Base-by-base conservation (phyloP, 2,888 invertebrate species). In the Coecobrya sp. region DNA sequence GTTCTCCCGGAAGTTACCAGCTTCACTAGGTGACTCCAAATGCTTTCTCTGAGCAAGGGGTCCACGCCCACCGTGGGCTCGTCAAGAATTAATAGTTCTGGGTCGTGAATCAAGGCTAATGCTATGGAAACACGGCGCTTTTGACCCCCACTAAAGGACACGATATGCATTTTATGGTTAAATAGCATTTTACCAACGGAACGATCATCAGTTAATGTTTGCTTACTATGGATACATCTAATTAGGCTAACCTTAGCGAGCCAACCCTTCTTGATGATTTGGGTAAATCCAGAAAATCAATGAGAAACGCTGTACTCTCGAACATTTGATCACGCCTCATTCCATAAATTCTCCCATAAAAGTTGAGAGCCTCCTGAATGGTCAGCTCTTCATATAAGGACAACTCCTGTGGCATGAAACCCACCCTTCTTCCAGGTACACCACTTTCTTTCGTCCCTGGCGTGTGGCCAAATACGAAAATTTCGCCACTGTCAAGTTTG, bases 371-470 rank as follows among this genome's bases (percentile, higher is more conserved):
- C 96, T 99, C 99, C 94, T 97, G 97, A 95, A 99, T 99, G 52
- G 98, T 98, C 96, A 99, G 98, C 96, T 98, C 98, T 0, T 97
- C 98, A 95, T 98, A 98, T 0, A 98, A 96, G 0, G 98, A 98
- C 92, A 98, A 98, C 96, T 98, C 98, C 97, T 98, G 98, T 0
- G 99, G 99, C 99, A 99, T 99, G 96, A 99, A 99, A 84, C 99
- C 99, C 11, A 99, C 98, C 25, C 98, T 97, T 95, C 98, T 98
- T 16, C 99, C 99, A 0, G 99, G 99, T 13, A 98, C 98, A 10
- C 98, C 98, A 1, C 98, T 98, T 0, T 98, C 98, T 95, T 97
- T 97, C 0, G 98, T 97, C 1, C 98, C 99, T 0, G 99, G 99
- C 95, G 97, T 97, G 22, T 98, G 98, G 0, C 99, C 99, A 86